Evolutionary conservation across 2,888 invertebrate genomes (phyloP).

Genomic region (Chloroclystis v-ata): DNA sequence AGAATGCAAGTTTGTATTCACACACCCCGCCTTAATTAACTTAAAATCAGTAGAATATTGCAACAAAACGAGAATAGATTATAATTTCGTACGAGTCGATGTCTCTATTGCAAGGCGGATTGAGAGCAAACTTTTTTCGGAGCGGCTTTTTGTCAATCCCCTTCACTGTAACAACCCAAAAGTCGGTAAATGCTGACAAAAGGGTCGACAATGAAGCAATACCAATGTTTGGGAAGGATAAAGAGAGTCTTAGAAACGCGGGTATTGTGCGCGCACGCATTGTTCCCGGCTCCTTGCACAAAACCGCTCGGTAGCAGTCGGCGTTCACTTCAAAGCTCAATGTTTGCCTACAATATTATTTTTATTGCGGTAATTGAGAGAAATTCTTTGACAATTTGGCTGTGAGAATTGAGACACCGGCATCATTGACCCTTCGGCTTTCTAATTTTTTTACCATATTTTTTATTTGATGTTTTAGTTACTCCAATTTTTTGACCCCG

Average conservation of each 20-base stretch:
- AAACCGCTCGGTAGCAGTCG: conserved; percentile 72
- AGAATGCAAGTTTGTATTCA: conserved; percentile 4
- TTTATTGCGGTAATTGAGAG: conserved; percentile 73
- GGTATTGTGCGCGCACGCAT: conserved; percentile 58
- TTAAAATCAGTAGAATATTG: conserved; percentile 30
- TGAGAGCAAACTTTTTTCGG: conserved; percentile 52
- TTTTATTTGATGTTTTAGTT: conserved; percentile 24
- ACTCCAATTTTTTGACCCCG: conserved; percentile 10
- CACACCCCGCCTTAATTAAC: conserved; percentile 31
- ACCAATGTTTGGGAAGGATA: conserved; percentile 75
- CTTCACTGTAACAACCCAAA: conserved; percentile 67
- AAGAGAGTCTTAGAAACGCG: conserved; percentile 63
- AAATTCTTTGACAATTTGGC: conserved; percentile 40
- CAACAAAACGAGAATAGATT: conserved; percentile 39
- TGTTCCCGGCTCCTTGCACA: conserved; percentile 63
- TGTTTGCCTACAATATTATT: conserved; percentile 75
- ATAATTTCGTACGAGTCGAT: conserved; percentile 46
- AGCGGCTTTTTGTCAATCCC: conserved; percentile 50
- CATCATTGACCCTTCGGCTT: conserved; percentile 49
- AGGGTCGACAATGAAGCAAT: conserved; percentile 64
- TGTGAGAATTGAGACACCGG: conserved; percentile 43
- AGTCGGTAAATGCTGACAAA: conserved; percentile 75
- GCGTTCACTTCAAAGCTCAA: conserved; percentile 56
- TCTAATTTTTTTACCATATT: conserved; percentile 52
- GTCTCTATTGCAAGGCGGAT: conserved; percentile 46